Percentiles rank a stretch among this genome's conserved stretches.
Conservation (phyloP, 2,888 invertebrate genomes). For the Lydus trimaculatus region DNA sequence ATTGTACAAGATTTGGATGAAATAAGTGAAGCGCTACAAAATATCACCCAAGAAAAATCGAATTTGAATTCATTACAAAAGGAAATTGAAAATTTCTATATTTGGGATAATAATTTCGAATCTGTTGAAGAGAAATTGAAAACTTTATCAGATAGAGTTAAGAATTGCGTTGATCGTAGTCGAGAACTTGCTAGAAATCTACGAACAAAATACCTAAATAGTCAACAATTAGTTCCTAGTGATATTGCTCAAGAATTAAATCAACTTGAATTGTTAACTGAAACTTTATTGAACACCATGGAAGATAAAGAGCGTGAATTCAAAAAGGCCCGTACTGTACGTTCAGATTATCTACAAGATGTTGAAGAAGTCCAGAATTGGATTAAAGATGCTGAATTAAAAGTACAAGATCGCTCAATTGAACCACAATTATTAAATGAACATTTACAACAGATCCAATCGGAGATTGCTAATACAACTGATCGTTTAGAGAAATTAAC, state of each 20-base stretch:
- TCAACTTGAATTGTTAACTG: slow-evolving; percentile 81
- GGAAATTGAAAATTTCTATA: slow-evolving; percentile 76
- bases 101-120: slow-evolving; percentile 77
- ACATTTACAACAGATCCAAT: slow-evolving; percentile 76
- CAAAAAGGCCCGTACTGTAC: slow-evolving; percentile 83
- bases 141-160: slow-evolving; percentile 66
- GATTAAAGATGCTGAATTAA: slow-evolving; percentile 84
- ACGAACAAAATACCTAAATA: slow-evolving; percentile 68
- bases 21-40: slow-evolving; percentile 76
- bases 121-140: slow-evolving; percentile 69
- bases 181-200: slow-evolving; percentile 68
- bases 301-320: slow-evolving; percentile 88
- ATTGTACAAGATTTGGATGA: slow-evolving; percentile 77
- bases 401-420: slow-evolving; percentile 76
- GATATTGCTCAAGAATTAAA: slow-evolving; percentile 84
- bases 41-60: slow-evolving; percentile 73
- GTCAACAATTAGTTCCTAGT: slow-evolving; percentile 71
- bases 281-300: slow-evolving; percentile 80
- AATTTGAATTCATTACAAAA: slow-evolving; percentile 71
- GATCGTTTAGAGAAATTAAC: slow-evolving; percentile 82
- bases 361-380: slow-evolving; percentile 84
- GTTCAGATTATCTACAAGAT: slow-evolving; percentile 80
- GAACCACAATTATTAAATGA: slow-evolving; percentile 82
- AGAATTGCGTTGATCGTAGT: slow-evolving; percentile 65
- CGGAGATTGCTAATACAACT: slow-evolving; percentile 73